Evolutionary conservation across 1,140 invertebrate species (phyloP), one percentile per base, ranked within the genome.

Genomic region (Holcopasites calliopsidis): DNA sequence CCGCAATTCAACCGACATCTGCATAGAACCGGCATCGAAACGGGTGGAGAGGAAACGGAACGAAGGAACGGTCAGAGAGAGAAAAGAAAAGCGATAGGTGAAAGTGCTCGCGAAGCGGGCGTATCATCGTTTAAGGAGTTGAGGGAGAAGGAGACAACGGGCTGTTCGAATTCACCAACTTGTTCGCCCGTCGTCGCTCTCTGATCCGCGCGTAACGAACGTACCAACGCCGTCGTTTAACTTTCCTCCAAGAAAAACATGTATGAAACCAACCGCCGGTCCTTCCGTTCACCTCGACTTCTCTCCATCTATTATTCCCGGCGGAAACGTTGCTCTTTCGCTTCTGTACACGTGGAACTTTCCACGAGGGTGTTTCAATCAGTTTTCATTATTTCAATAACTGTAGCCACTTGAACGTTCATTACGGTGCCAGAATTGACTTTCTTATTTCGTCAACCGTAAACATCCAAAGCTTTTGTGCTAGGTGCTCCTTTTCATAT

Each of bases 191-290:
- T 57, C 33, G n/a, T 68, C 35, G 42, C 65, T 66, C 31, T 40
- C 58, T 33, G 58, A 11, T 31, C 26, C n/a, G n/a, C 6, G 26
- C 62, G 60, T 76, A 77, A 82, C 50, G 57, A 82, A 47, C 21
- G 3, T 38, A 10, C 50, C n/a, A n/a, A 11, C 38, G 31, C 35
- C 42, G 50, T 54, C 47, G 44, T 82, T 82, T 82, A 82, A 82
- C 80, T 82, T 82, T 82, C 47, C 38, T 11, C 40, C 16, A 82
- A 82, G 80, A 82, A 82, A 82, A 82, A 77, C 69, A 77, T 50
- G 50, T 82, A 82, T 82, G n/a, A n/a, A n/a, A n/a, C 75, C 62
- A 26, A 8, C n/a, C 6, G 35, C 38, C 47, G n/a, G 18, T 38
- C 23, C 18, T 28, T 42, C 5, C 26, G 23, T 11, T 31, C 10